Percentiles rank a stretch among this genome's conserved stretches.
phyloP scores from a whole-genome alignment of 2,888 invertebrate genomes.

The Rhagophthalmus giganteus region DNA sequence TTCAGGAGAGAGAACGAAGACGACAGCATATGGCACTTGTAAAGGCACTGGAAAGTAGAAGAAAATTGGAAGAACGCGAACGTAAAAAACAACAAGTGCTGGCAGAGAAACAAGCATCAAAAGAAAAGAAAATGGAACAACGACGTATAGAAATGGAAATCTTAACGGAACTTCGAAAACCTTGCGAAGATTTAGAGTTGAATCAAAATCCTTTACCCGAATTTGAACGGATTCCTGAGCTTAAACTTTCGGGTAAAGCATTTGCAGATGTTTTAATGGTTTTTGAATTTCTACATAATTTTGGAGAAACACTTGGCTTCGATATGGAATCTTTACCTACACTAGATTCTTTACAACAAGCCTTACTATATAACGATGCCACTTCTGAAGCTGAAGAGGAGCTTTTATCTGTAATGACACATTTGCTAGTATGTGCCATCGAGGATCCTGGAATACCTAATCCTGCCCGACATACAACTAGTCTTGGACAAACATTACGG shows the following conservation, averaged over 20 bases:
- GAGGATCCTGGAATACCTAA: constrained; percentile 93
- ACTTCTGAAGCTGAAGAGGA: constrained; percentile 84
- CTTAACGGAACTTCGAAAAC: constrained; percentile 74
- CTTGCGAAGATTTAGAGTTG: constrained; percentile 88
- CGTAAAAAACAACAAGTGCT: constrained; percentile 74
- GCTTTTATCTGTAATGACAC: constrained; percentile 83
- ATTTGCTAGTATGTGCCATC: constrained; percentile 87
- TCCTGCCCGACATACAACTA: constrained; percentile 85
- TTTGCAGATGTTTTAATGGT: constrained; percentile 92
- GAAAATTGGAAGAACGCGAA: constrained; percentile 86
- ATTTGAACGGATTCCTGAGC: constrained; percentile 70
- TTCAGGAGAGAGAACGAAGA: constrained; percentile 84
- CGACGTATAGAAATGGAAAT: constrained; percentile 69
- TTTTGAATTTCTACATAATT: constrained; percentile 96
- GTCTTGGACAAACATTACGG: constrained; percentile 86
- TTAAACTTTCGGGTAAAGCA: constrained; percentile 77
- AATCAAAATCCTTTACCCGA: constrained; percentile 74
- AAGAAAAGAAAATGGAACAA: constrained; percentile 81
- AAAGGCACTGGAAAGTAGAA: constrained; percentile 81
- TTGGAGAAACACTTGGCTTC: constrained; percentile 91
- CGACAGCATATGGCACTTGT: constrained; percentile 90
- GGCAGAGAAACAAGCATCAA: constrained; percentile 81
- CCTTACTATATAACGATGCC: constrained; percentile 70
- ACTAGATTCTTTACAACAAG: constrained; percentile 83
- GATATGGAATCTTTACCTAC: constrained; percentile 87